A percentile compares a stretch with the other conserved stretches of the same genome.
phyloP scores from a whole-genome alignment of 1,140 invertebrate genomes.

The Halyomorpha halys region DNA sequence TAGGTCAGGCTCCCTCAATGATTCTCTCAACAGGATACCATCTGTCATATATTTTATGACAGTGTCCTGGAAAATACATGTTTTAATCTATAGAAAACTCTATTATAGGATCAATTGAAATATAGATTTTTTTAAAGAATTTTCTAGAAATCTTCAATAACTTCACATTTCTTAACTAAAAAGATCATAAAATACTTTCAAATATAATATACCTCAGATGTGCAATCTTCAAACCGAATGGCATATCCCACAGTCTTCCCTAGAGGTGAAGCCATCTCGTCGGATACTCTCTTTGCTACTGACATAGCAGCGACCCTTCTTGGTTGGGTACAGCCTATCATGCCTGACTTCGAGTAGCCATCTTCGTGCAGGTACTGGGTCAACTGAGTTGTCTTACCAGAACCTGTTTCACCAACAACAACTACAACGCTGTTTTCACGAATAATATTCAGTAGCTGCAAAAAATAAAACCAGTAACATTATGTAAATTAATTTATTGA shows the following conservation, averaged over 20 bases:
- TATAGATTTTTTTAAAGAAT: no score
- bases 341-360: slow-evolving; percentile 76
- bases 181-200: no score
- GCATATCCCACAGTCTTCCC: slow-evolving; percentile 91
- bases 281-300: slow-evolving; percentile 95
- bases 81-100: no score
- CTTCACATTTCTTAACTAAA: no score
- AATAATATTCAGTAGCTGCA: slow-evolving; percentile 73
- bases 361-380: slow-evolving; percentile 98
- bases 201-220: slow-evolving; percentile 57
- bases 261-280: slow-evolving; percentile 88
- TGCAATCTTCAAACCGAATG: slow-evolving; percentile 99
- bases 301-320: slow-evolving; percentile 96
- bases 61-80: slow-evolving; percentile 49
- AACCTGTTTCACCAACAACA: slow-evolving; percentile 94
- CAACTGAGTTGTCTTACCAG: slow-evolving; percentile 98
- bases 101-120: no score
- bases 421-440: slow-evolving; percentile 91
- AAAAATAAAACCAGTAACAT: slow-evolving; percentile 7
- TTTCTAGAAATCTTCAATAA: no score
- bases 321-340: slow-evolving; percentile 76
- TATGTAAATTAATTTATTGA: neutral
- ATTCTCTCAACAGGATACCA: slow-evolving; percentile 92
- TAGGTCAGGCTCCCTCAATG: slow-evolving; percentile 85
- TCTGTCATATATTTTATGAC: slow-evolving; percentile 99